These are phyloP conservation scores for Caenorhabditis tropicalis DNA, from an alignment of 1,140 invertebrate species.

Conservation along the genomic window DNA sequence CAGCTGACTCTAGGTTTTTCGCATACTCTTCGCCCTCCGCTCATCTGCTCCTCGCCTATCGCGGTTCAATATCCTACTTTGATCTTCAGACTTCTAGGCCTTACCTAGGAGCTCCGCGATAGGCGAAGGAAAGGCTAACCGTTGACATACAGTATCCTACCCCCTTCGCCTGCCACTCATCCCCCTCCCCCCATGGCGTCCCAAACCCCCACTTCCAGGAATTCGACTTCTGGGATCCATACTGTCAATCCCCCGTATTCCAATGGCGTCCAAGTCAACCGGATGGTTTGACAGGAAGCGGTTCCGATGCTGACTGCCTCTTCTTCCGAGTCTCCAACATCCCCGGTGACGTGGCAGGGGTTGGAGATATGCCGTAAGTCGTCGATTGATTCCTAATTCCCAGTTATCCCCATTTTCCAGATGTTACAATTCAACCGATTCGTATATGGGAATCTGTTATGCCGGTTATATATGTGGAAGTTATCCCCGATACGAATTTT, in stretches of 20 bases:
- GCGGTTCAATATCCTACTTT: too few relatives aligned
- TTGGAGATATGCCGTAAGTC: background rate
- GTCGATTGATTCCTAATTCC: too few relatives aligned
- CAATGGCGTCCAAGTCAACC: background rate
- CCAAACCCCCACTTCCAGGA: background rate
- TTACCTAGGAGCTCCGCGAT: too few relatives aligned
- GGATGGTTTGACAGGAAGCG: background rate
- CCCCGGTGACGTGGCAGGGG: background rate
- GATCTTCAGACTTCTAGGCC: too few relatives aligned
- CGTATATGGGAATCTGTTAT: background rate
- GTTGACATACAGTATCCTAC: too few relatives aligned
- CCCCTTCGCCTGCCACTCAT: too few relatives aligned
- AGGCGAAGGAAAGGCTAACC: too few relatives aligned
- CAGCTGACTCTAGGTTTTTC: too few relatives aligned
- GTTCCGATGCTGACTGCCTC: background rate
- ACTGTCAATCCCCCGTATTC: background rate
- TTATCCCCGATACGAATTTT: background rate
- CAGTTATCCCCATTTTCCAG: background rate
- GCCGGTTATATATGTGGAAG: background rate
- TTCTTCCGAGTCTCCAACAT: background rate
- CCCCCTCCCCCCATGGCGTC: too few relatives aligned
- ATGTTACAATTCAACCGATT: background rate
- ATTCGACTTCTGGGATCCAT: background rate
- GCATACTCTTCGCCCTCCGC: too few relatives aligned
- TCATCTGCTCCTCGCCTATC: too few relatives aligned